Conservation (phyloP, 2,888 invertebrate genomes). For the Tridacna gigas region DNA sequence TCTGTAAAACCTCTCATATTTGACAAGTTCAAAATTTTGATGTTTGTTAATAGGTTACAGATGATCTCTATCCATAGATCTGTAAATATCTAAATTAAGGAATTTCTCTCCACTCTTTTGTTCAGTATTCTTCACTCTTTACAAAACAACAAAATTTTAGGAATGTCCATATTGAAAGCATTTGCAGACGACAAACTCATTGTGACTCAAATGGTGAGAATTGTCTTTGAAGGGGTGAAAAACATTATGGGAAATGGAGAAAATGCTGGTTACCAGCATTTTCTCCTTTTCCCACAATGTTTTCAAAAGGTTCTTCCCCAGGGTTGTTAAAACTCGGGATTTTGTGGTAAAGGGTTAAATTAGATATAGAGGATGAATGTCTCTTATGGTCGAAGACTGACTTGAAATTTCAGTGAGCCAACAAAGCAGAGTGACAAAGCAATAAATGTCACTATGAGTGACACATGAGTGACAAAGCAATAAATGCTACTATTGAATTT, state of each 20-base stretch:
- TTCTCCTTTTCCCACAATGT: slow-evolving; percentile 20
- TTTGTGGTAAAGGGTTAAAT: not conserved
- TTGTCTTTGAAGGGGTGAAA: not conserved
- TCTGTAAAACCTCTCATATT: too few relatives aligned
- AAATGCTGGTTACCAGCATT: slow-evolving; percentile 15
- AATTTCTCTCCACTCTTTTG: not conserved
- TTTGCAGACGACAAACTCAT: not conserved
- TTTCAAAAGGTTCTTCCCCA: not conserved
- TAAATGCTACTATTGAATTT: not conserved
- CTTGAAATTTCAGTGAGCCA: too few relatives aligned
- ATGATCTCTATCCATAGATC: too few relatives aligned
- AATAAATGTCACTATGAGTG: too few relatives aligned
- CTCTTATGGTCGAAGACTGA: too few relatives aligned
- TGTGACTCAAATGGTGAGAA: not conserved
- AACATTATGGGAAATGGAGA: slow-evolving; percentile 13
- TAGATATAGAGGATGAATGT: too few relatives aligned
- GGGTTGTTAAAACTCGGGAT: not conserved
- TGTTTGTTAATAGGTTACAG: too few relatives aligned
- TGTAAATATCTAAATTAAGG: not conserved
- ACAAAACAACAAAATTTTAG: not conserved
- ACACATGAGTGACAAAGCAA: not conserved
- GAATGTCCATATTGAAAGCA: not conserved
- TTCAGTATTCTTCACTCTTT: not conserved
- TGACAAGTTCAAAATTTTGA: too few relatives aligned
- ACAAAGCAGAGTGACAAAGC: too few relatives aligned